Conservation (phyloP, 2,113 vertebrate species). For the Nothobranchius kuhntae region DNA sequence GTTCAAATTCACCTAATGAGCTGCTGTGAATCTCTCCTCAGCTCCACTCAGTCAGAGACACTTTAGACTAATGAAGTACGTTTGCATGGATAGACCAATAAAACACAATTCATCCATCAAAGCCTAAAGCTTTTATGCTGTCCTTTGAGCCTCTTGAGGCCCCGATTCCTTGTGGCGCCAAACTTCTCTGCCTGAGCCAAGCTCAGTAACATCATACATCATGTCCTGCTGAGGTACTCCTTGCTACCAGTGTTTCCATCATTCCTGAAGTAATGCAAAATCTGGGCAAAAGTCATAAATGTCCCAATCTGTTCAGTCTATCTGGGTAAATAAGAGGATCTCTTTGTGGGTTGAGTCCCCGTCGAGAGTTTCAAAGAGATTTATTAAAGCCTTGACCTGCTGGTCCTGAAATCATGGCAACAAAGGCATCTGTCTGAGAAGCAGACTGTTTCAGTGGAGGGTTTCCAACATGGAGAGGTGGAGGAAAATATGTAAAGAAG, state of each 20-base stretch:
- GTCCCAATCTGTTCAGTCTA: slow-evolving; percentile 45
- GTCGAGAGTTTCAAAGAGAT: slow-evolving; percentile 24
- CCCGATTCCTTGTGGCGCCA: slow-evolving; percentile 23
- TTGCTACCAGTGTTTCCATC: slow-evolving; percentile 45
- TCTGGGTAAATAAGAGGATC: slow-evolving; percentile 27
- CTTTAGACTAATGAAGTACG: slow-evolving; percentile 13
- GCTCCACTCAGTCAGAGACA: slow-evolving; percentile 12
- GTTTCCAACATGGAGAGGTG: slow-evolving; percentile 9
- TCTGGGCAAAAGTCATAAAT: slow-evolving; percentile 56
- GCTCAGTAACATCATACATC: slow-evolving; percentile 43
- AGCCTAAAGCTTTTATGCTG: slow-evolving; percentile 30
- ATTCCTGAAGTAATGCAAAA: slow-evolving; percentile 37
- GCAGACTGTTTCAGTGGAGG: slow-evolving; percentile 20
- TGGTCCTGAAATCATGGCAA: slow-evolving; percentile 47
- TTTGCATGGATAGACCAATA: slow-evolving; percentile 17
- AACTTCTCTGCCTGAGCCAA: slow-evolving; percentile 28
- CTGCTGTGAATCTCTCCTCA: slow-evolving; percentile 2
- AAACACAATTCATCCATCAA: slow-evolving; percentile 45
- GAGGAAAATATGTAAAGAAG: not conserved
- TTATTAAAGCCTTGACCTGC: slow-evolving; percentile 30
- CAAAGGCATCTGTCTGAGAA: slow-evolving; percentile 25
- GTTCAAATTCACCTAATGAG: slow-evolving; percentile 27
- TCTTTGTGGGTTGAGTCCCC: slow-evolving; percentile 42
- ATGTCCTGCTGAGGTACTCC: slow-evolving; percentile 24
- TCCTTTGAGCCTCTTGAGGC: slow-evolving; percentile 35